Percentiles rank a stretch among this genome's conserved stretches.
These are phyloP conservation scores for Carassius carassius DNA, from an alignment of 2,113 vertebrate genomes.

Conservation along the genomic window DNA sequence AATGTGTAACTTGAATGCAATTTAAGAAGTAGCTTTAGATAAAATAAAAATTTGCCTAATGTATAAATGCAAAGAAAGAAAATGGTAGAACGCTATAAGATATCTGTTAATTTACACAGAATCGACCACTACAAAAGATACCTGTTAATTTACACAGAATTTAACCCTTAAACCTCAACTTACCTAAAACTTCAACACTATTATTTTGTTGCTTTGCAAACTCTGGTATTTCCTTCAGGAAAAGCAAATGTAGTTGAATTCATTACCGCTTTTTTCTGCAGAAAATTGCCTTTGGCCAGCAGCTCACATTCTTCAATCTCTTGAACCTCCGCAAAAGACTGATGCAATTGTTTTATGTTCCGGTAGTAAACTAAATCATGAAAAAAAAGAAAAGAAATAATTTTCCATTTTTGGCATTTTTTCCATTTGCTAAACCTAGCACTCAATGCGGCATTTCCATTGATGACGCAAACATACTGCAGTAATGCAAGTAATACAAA, in stretches of 20 bases:
- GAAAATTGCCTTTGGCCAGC: not conserved
- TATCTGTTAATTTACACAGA: too few species aligned
- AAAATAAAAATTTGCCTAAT: too few species aligned
- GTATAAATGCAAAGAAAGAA: too few species aligned
- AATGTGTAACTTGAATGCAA: too few species aligned
- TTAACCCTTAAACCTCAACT: too few species aligned
- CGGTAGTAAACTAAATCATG: not conserved
- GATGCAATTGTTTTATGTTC: not conserved
- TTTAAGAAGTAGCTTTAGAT: too few species aligned
- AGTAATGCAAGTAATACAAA: not conserved
- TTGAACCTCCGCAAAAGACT: not conserved
- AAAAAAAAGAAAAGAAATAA: not conserved
- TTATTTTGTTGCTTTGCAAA: not conserved
- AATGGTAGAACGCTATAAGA: too few species aligned
- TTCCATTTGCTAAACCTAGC: not conserved
- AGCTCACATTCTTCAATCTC: conserved; percentile 2
- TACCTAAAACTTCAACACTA: not conserved
- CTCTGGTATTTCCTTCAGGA: not conserved
- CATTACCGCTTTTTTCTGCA: not conserved
- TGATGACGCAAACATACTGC: not conserved
- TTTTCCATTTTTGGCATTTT: not conserved
- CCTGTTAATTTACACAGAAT: too few species aligned
- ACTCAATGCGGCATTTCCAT: not conserved
- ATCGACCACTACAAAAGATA: too few species aligned
- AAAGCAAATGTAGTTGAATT: conserved; percentile 12